A percentile compares a stretch with the other conserved stretches of the same genome.
Evolutionary conservation across 2,797 vertebrate species (phyloP).

Genomic region (Rhodeus uyekii): DNA sequence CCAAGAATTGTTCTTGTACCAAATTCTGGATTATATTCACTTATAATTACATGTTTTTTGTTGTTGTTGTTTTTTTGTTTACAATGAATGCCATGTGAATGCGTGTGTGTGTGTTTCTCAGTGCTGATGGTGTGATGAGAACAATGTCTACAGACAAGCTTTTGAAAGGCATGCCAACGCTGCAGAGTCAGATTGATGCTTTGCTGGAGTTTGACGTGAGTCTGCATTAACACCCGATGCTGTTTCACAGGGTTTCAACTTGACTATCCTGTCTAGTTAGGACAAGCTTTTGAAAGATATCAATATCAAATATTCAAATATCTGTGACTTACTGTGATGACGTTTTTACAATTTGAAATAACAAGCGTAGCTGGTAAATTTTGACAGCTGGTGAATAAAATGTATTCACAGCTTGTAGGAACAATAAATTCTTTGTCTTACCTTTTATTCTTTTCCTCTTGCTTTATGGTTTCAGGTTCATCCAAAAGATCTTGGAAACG

Average conservation of each 20-base stretch:
- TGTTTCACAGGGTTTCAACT: not conserved
- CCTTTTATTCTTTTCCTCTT: not conserved
- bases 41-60: not conserved
- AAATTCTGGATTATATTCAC: not conserved
- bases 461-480: constrained; percentile 80
- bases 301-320: too few relatives aligned
- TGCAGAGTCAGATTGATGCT: constrained; percentile 96
- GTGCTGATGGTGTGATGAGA: constrained; percentile 95
- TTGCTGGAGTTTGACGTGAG: constrained; percentile 97
- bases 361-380: not conserved
- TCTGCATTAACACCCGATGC: constrained; percentile 52
- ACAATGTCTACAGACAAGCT: constrained; percentile 96
- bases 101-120: constrained; percentile 66
- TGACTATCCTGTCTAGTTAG: not conserved
- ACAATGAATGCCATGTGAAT: not conserved
- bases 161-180: constrained; percentile 94
- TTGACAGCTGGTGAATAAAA: not conserved
- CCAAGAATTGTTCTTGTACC: not conserved
- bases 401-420: not conserved
- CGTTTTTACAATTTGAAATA: not conserved
- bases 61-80: not conserved
- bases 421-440: not conserved
- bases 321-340: not conserved
- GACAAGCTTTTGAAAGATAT: not conserved
- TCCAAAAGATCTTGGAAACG: constrained; percentile 91